phyloP scores from a whole-genome alignment of 2,888 invertebrate species.

The Fragum fragum region DNA sequence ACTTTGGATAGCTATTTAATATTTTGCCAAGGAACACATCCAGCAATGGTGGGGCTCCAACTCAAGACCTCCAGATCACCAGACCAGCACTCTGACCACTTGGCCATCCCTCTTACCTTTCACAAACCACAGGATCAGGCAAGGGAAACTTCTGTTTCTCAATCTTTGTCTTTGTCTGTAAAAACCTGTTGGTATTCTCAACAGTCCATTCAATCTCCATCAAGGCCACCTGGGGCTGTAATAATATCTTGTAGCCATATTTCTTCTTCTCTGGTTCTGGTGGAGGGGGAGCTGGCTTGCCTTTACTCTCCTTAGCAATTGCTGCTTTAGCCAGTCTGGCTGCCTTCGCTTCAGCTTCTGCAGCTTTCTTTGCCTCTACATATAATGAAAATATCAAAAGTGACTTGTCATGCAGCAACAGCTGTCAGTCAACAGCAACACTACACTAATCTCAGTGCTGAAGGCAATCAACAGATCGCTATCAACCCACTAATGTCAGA shows the following conservation, averaged over 20 bases:
- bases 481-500: no score
- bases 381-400: no score
- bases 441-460: no score
- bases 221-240: slow-evolving; percentile 45
- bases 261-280: slow-evolving; percentile 18
- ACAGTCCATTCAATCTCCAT: slow-evolving; percentile 55
- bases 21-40: no score
- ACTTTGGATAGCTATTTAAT: no score
- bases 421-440: no score
- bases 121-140: slow-evolving; percentile 48
- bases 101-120: slow-evolving; percentile 34
- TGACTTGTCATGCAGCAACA: no score
- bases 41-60: no score
- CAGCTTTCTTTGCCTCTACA: slow-evolving; percentile 16
- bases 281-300: not conserved
- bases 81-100: not conserved
- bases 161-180: slow-evolving; percentile 38
- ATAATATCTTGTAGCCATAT: slow-evolving; percentile 46
- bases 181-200: slow-evolving; percentile 46
- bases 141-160: slow-evolving; percentile 31
- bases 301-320: not conserved
- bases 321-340: not conserved
- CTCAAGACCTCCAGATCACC: not conserved
- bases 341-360: slow-evolving; percentile 12
- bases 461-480: no score